These are phyloP conservation scores for Gobio gobio DNA, from an alignment of 2,113 vertebrate genomes.

Conservation along the genomic window DNA sequence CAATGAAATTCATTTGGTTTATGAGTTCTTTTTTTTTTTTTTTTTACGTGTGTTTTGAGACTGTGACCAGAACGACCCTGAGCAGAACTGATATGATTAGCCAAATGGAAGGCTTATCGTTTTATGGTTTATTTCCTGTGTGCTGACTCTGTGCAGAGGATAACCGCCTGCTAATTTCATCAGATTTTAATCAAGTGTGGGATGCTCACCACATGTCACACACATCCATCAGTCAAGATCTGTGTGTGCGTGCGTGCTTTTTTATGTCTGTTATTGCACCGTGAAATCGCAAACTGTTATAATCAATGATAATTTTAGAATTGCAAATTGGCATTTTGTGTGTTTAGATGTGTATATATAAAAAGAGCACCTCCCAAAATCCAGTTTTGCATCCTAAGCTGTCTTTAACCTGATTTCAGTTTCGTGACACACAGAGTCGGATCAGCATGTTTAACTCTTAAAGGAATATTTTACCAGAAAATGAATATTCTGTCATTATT, in stretches of 20 bases:
- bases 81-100: slow-evolving; percentile 46
- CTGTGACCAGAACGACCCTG: slow-evolving; percentile 36
- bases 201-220: slow-evolving; percentile 10
- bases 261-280: slow-evolving; percentile 2
- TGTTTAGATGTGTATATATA: slow-evolving; percentile 13
- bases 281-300: background rate
- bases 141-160: slow-evolving; percentile 43
- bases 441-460: background rate
- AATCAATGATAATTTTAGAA: slow-evolving; percentile 3
- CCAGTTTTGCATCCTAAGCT: slow-evolving; percentile 21
- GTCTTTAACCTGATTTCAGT: slow-evolving; percentile 31
- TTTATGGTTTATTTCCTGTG: slow-evolving; percentile 43
- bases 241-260: slow-evolving; percentile 12
- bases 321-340: background rate
- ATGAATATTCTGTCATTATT: too few species aligned
- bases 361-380: background rate
- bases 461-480: background rate
- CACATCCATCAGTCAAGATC: slow-evolving; percentile 40
- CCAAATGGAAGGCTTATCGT: slow-evolving; percentile 45
- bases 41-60: slow-evolving; percentile 6
- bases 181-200: slow-evolving; percentile 45
- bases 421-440: background rate
- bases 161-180: slow-evolving; percentile 50
- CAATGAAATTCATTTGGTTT: slow-evolving; percentile 23
- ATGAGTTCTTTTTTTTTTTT: background rate